phyloP scores from a whole-genome alignment of 2,797 vertebrate genomes.

The Pseudochirops corinnae region DNA sequence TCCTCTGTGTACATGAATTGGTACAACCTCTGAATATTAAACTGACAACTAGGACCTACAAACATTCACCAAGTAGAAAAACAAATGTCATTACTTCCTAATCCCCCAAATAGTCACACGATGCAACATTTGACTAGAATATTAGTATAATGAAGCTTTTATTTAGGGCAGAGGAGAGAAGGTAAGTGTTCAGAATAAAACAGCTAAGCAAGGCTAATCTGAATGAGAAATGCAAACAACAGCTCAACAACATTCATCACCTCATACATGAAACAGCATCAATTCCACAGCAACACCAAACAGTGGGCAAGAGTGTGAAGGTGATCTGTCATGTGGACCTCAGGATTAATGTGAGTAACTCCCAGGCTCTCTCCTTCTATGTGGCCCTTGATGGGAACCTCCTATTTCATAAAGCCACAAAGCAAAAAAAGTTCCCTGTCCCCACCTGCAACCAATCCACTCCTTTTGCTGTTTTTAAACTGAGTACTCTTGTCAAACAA shows the following conservation, averaged over 20 bases:
- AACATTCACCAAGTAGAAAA: neutral
- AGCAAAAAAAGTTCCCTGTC: neutral
- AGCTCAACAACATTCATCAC: slow-evolving; percentile 34
- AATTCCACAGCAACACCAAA: slow-evolving; percentile 19
- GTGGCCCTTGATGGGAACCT: neutral
- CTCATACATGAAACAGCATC: slow-evolving; percentile 25
- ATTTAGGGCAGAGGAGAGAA: neutral
- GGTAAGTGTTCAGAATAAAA: slow-evolving; percentile 13
- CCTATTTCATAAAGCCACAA: neutral
- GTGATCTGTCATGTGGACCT: neutral
- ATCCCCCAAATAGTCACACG: slow-evolving; percentile 22
- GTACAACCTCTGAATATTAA: neutral
- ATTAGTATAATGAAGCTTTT: neutral
- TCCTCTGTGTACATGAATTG: neutral
- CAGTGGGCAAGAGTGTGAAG: neutral
- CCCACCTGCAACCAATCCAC: neutral
- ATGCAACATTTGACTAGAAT: slow-evolving; percentile 35
- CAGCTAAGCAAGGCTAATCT: slow-evolving; percentile 11
- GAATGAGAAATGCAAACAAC: slow-evolving; percentile 55
- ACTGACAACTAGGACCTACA: slow-evolving; percentile 16
- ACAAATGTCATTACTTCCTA: neutral
- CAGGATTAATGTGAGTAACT: neutral
- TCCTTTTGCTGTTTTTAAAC: neutral
- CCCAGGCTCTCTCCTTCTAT: neutral
- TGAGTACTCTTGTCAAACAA: neutral